These are phyloP conservation scores for Leptatherina wallacei DNA, from an alignment of 2,797 vertebrate species.

Conservation along the genomic window DNA sequence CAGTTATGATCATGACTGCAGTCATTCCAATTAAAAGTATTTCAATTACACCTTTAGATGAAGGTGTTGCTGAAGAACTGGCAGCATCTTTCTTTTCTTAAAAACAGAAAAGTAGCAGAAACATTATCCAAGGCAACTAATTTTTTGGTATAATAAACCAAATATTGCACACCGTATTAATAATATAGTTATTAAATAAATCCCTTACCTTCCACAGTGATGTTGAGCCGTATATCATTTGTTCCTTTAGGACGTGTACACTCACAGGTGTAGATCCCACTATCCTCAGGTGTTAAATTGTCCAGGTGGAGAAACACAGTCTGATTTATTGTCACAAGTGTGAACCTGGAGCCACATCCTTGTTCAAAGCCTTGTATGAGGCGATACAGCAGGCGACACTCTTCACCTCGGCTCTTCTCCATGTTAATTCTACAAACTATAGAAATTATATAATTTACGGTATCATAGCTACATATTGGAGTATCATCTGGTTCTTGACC, in stretches of 20 bases:
- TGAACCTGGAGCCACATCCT: slow-evolving; percentile 40
- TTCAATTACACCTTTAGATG: neutral
- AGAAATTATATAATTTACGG: rapidly evolving
- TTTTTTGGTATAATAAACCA: neutral
- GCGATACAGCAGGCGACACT: rapidly evolving
- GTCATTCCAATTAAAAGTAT: neutral
- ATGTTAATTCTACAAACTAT: rapidly evolving
- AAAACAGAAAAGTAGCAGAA: no score
- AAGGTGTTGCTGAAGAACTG: neutral
- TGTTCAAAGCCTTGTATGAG: neutral
- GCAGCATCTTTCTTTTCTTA: neutral
- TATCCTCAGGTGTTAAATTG: slow-evolving; percentile 38
- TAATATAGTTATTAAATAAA: neutral
- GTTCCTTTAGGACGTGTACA: rapidly evolving
- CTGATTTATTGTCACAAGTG: neutral
- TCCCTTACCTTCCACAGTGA: slow-evolving; percentile 21
- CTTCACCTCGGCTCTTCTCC: neutral
- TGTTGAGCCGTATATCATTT: rapidly evolving
- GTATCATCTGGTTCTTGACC: neutral
- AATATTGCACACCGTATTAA: neutral
- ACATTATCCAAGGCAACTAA: no score
- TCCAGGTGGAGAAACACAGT: slow-evolving; percentile 38
- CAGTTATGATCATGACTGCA: neutral
- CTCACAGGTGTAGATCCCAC: slow-evolving; percentile 35
- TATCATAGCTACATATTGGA: neutral